Conservation (phyloP, 1,140 invertebrate species). For the Tetramorium simillimum region DNA sequence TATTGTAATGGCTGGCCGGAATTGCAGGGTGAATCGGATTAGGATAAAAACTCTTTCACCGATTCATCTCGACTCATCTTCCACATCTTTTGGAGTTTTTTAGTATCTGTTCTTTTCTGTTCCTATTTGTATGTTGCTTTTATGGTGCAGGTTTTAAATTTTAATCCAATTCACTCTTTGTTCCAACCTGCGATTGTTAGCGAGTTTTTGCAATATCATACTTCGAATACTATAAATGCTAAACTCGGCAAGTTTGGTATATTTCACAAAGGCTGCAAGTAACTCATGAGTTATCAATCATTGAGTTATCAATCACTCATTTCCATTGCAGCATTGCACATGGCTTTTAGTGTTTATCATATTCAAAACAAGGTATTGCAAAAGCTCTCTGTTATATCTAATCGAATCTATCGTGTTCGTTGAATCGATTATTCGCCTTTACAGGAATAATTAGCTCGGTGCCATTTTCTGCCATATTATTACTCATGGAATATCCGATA, state of each 20-base stretch:
- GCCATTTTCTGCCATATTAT: constrained; percentile 56
- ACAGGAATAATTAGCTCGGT: constrained; percentile 38
- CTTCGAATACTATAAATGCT: not conserved
- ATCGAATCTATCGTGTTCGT: constrained; percentile 26
- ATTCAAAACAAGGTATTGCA: constrained; percentile 23
- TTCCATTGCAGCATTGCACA: not conserved
- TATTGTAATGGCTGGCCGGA: not conserved
- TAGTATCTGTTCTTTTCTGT: not conserved
- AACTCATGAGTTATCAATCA: not conserved
- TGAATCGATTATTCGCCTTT: constrained; percentile 34
- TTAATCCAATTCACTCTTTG: constrained; percentile 25
- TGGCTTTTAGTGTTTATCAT: constrained; percentile 5
- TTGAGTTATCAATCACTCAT: not conserved
- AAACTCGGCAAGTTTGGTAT: not conserved
- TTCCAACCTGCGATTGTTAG: not conserved
- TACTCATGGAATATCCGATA: constrained; percentile 21
- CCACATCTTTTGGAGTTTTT: not conserved
- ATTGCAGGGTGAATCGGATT: constrained; percentile 33
- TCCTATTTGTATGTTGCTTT: not conserved
- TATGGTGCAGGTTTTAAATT: not conserved
- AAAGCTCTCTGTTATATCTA: constrained; percentile 38
- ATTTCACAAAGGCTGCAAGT: not conserved
- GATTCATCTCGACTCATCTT: not conserved
- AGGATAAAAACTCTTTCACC: not conserved
- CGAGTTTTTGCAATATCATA: constrained; percentile 31